phyloP scores from a whole-genome alignment of 2,113 vertebrate species.

The Cyphomyrus discorhynchus region DNA sequence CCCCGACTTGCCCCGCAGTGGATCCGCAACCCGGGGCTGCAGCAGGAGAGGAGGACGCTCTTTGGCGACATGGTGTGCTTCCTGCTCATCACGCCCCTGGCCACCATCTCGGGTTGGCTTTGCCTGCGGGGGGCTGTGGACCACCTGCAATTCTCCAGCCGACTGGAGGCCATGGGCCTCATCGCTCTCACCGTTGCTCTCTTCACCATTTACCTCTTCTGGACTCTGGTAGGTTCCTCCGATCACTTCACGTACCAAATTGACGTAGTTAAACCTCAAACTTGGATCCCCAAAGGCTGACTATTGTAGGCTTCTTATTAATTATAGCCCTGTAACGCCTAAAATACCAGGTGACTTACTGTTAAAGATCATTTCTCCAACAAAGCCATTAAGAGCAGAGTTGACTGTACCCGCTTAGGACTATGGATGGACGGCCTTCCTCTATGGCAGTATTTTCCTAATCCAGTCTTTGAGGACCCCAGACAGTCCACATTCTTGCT shows the following conservation, averaged over 20 bases:
- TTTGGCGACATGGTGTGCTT: conserved; percentile 96
- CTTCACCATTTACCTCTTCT: conserved; percentile 94
- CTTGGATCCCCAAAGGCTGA: not conserved
- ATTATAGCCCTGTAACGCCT: not conserved
- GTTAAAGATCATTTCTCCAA: not conserved
- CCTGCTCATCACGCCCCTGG: conserved; percentile 88
- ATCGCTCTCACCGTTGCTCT: conserved; percentile 93
- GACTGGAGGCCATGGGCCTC: conserved; percentile 85
- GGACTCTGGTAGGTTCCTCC: conserved; percentile 83
- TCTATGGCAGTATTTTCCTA: not conserved
- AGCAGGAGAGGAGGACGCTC: conserved; percentile 86
- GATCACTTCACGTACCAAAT: not conserved
- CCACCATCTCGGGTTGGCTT: conserved; percentile 90
- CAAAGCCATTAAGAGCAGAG: not conserved
- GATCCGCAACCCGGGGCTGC: conserved; percentile 82
- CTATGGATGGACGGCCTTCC: not conserved
- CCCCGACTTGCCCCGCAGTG: conserved; percentile 61
- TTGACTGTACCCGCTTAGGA: not conserved
- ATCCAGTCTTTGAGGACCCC: not conserved
- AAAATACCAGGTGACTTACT: not conserved
- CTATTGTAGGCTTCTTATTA: not conserved
- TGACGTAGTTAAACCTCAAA: not conserved
- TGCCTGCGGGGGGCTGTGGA: conserved; percentile 88
- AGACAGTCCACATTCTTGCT: not conserved
- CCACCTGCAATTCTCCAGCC: conserved; percentile 84